phyloP scores from a whole-genome alignment of 2,797 vertebrate genomes.

The Lithobates sylvaticus region DNA sequence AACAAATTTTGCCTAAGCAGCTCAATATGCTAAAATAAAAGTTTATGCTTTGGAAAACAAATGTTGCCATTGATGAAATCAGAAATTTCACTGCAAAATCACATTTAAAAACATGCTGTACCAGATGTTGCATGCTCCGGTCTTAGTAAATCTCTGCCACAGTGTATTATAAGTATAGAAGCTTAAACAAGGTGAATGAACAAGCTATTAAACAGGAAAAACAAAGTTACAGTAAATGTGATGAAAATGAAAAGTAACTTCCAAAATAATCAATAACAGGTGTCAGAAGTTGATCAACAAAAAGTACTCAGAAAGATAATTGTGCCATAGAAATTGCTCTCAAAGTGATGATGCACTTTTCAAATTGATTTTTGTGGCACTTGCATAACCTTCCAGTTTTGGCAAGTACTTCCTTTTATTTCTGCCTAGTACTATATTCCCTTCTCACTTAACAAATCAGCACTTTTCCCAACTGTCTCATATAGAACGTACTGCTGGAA shows the following conservation, averaged over 20 bases:
- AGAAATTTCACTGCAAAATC: too few relatives aligned
- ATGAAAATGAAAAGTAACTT: constrained; percentile 29
- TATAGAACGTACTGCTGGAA: background rate
- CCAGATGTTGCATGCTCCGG: too few relatives aligned
- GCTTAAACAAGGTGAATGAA: background rate
- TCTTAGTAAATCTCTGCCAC: too few relatives aligned
- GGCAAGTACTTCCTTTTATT: constrained; percentile 29
- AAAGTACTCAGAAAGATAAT: constrained; percentile 48
- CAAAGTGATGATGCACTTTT: constrained; percentile 42
- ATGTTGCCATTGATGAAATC: too few relatives aligned
- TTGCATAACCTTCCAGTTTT: constrained; percentile 36
- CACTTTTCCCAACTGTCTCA: background rate
- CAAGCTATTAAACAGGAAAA: background rate
- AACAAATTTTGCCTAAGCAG: too few relatives aligned
- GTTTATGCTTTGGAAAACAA: too few relatives aligned
- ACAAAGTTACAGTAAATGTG: constrained; percentile 4
- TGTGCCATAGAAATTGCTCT: constrained; percentile 39
- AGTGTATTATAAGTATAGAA: too few relatives aligned
- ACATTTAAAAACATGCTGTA: too few relatives aligned
- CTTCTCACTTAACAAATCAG: constrained; percentile 20
- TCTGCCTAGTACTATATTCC: constrained; percentile 15
- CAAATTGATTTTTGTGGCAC: constrained; percentile 54
- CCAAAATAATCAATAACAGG: constrained; percentile 42
- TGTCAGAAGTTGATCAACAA: constrained; percentile 47
- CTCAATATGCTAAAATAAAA: too few relatives aligned